Evolutionary conservation across 1,140 invertebrate species (phyloP).

Genomic region (Charaxes varanes): DNA sequence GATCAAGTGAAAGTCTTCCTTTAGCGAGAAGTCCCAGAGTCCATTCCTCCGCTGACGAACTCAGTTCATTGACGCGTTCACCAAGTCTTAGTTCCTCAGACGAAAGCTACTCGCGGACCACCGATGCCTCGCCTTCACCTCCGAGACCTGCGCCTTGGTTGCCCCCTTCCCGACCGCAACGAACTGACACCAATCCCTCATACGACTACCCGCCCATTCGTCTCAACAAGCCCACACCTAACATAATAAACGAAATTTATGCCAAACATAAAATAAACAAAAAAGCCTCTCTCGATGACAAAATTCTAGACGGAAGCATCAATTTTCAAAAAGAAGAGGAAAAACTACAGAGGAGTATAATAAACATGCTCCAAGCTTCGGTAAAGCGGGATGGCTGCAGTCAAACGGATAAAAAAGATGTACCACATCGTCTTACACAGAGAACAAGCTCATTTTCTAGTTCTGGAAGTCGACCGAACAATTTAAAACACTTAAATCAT

Average conservation of each 20-base stretch:
- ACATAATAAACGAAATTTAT: constrained; percentile 51
- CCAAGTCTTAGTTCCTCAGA: constrained; percentile 87
- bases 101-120: constrained; percentile 86
- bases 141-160: constrained; percentile 77
- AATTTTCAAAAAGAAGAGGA: constrained; percentile 70
- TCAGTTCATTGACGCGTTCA: constrained; percentile 85
- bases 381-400: constrained; percentile 77
- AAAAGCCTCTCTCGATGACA: constrained; percentile 60
- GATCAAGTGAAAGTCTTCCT: constrained; percentile 79
- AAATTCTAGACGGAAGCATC: constrained; percentile 50
- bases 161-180: constrained; percentile 69
- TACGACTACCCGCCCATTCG: constrained; percentile 61
- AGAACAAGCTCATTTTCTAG: constrained; percentile 69
- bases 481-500: constrained; percentile 68
- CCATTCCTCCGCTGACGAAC: constrained; percentile 87
- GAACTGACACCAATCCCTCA: constrained; percentile 30
- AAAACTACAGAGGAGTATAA: constrained; percentile 64
- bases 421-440: constrained; percentile 47
- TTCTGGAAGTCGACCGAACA: constrained; percentile 64
- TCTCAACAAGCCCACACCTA: constrained; percentile 43
- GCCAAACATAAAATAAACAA: constrained; percentile 62
- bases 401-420: constrained; percentile 78
- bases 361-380: constrained; percentile 68
- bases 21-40: constrained; percentile 74
- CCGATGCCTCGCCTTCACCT: constrained; percentile 76